phyloP scores from a whole-genome alignment of 37 sponge, comb jelly and placozoan species.

The Ianthella basta region DNA sequence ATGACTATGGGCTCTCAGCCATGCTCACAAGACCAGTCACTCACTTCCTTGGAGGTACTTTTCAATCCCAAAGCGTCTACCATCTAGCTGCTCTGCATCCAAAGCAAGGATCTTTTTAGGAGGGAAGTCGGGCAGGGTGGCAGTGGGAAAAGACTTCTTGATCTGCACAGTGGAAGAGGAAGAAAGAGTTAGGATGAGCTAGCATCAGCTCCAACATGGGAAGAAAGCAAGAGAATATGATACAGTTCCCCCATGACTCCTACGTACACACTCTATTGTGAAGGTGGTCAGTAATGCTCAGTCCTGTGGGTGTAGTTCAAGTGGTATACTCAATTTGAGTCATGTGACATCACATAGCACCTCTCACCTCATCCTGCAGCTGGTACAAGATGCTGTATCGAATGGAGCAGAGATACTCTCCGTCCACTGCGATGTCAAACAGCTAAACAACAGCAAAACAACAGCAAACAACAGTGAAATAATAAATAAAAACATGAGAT shows the following conservation, averaged over 20 bases:
- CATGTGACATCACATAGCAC: too few species aligned
- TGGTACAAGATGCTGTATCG: slow-evolving; percentile 69
- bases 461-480: too few species aligned
- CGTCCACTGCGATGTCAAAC: slow-evolving; percentile 67
- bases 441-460: slow-evolving; percentile 22
- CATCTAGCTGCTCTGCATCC: slow-evolving; percentile 8
- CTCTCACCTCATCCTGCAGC: slow-evolving; percentile 66
- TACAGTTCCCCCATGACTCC: not conserved
- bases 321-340: too few species aligned
- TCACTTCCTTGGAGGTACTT: slow-evolving; percentile 23
- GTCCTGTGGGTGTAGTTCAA: too few species aligned
- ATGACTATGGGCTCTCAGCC: too few species aligned
- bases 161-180: not conserved
- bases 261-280: not conserved
- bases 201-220: too few species aligned
- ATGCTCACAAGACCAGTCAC: not conserved
- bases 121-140: not conserved
- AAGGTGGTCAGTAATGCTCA: too few species aligned
- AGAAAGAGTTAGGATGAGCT: too few species aligned
- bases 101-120: slow-evolving; percentile 17
- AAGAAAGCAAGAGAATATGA: not conserved
- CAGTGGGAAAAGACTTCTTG: slow-evolving; percentile 1
- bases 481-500: too few species aligned
- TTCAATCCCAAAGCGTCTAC: slow-evolving; percentile 3
- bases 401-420: slow-evolving; percentile 67